phyloP scores from a whole-genome alignment of 2,113 vertebrate species.

The Alces alces region DNA sequence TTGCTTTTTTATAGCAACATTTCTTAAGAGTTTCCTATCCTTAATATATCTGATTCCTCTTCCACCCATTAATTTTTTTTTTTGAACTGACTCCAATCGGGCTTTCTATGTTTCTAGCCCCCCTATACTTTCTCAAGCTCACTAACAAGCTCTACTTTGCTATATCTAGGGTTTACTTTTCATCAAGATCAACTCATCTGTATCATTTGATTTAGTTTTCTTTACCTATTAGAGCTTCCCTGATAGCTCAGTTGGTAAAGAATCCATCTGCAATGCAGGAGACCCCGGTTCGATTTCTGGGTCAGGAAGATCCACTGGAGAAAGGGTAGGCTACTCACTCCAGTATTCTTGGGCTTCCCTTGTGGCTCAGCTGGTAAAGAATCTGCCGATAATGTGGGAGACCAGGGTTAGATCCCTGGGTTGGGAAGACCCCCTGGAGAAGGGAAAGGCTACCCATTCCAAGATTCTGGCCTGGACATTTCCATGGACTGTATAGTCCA shows the following conservation, averaged over 20 bases:
- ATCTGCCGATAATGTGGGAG: neutral
- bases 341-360: neutral
- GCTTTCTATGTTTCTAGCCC: neutral
- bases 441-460: neutral
- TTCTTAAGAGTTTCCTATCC: neutral
- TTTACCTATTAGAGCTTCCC: neutral
- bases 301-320: neutral
- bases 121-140: neutral
- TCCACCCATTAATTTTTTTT: neutral
- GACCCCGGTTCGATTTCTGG: rapidly evolving
- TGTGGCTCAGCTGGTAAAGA: neutral
- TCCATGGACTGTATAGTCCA: neutral
- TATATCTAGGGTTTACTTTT: neutral
- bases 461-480: neutral
- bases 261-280: neutral
- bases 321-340: neutral
- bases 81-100: neutral
- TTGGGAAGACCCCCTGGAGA: neutral
- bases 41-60: neutral
- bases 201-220: neutral
- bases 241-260: neutral
- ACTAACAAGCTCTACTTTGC: neutral
- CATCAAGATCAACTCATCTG: neutral
- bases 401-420: neutral
- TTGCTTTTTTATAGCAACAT: neutral